These are phyloP conservation scores for Okamejei kenojei DNA, from an alignment of 2,797 vertebrate genomes.

Conservation along the genomic window DNA sequence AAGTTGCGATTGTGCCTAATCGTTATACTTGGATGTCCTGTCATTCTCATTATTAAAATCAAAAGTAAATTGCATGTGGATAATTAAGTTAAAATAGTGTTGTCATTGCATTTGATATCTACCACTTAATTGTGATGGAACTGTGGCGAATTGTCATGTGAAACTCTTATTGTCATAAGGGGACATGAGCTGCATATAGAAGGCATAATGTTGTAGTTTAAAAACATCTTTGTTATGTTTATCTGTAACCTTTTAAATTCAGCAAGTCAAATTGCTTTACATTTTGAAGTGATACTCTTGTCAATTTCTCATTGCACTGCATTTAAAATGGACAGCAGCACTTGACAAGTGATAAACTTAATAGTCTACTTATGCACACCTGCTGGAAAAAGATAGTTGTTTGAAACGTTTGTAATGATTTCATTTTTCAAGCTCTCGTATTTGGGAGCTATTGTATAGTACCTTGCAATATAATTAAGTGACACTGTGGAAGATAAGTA, in stretches of 20 bases:
- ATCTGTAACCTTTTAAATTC: constrained; percentile 28
- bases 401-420: constrained; percentile 34
- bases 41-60: background rate
- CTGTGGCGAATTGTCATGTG: background rate
- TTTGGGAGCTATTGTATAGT: background rate
- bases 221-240: background rate
- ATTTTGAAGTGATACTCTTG: constrained; percentile 1
- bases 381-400: constrained; percentile 27
- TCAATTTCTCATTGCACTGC: constrained; percentile 28
- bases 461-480: background rate
- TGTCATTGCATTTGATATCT: background rate
- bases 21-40: no score
- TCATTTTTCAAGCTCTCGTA: constrained; percentile 4
- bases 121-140: background rate
- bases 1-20: background rate
- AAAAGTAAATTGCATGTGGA: background rate
- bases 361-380: background rate
- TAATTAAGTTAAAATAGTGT: background rate
- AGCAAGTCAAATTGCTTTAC: constrained; percentile 15
- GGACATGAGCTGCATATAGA: background rate
- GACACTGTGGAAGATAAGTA: background rate
- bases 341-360: constrained; percentile 32
- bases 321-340: background rate
- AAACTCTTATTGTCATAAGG: constrained; percentile 9
- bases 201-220: background rate